Base-by-base conservation (phyloP, 2,888 invertebrate genomes). In the Drosophila paramelanica region DNA sequence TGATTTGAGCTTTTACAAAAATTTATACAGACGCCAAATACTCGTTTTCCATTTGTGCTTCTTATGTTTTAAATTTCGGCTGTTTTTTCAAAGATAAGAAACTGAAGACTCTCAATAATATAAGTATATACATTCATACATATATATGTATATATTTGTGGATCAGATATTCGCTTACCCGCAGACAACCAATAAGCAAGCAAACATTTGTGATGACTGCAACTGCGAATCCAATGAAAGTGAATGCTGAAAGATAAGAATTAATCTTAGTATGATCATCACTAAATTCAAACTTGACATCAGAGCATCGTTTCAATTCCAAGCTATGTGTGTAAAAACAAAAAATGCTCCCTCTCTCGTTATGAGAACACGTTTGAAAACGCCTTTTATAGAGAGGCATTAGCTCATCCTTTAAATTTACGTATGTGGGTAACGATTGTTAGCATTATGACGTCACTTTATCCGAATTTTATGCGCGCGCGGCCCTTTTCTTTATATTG, bases 381-480 rank as follows among this genome's bases (percentile, higher is more conserved):
- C 42, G 38, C 67, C 79, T 65, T 68, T 14, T 60, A 55, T 66
- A 59, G 50, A n/a, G n/a, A 56, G 57, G 59, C 45, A 84, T 87
- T 87, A 87, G 73, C 79, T 87, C 82, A 82, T 73, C 23, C 42
- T 73, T 59, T 81, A 73, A 67, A 74, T 73, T 59, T 60, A 74
- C 42, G 36, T 38, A 42, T n/a, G 11, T 7, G 17, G 45, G 11
- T 42, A 23, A 23, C 23, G 23, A 23, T 3, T 23, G 23, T 23
- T 23, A 23, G 20, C 20, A 23, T 23, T 23, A 23, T 23, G 23
- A 23, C 23, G 23, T 23, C 23, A 23, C 23, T 23, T 23, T 4
- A 23, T 23, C 23, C 23, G 4, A 23, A 23, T 23, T 23, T 20
- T 3, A 20, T 20, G 20, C 20, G 20, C 20, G 20, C 20, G 20